Evolutionary conservation across 2,888 invertebrate genomes (phyloP).

Genomic region (Linhomoeus sp.): DNA sequence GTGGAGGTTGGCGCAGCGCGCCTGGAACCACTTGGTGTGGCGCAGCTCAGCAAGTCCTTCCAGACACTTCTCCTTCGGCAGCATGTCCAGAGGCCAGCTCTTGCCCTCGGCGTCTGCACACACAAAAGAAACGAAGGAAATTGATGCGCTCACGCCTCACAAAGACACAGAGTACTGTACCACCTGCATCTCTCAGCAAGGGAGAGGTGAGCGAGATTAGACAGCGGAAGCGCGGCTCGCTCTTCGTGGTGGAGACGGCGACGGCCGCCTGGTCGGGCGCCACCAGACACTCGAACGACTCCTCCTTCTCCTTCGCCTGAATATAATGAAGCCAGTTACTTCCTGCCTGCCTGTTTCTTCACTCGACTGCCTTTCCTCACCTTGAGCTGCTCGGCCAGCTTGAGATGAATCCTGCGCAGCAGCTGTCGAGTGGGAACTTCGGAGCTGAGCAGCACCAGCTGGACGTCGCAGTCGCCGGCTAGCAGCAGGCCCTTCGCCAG

Average conservation of each 20-base stretch:
- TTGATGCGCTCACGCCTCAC: too few species aligned
- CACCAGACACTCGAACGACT: not conserved
- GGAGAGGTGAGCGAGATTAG: constrained; percentile 9
- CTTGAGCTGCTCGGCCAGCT: constrained; percentile 56
- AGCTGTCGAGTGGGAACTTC: constrained; percentile 71
- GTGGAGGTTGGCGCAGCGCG: constrained; percentile 81
- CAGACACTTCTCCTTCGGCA: constrained; percentile 97
- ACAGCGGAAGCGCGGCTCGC: not conserved
- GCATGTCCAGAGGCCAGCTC: constrained; percentile 60
- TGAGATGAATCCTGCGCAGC: constrained; percentile 61
- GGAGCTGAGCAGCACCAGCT: constrained; percentile 75
- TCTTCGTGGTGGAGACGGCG: not conserved
- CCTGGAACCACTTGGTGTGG: constrained; percentile 99
- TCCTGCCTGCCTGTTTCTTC: too few species aligned
- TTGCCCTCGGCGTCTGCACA: constrained; percentile 24
- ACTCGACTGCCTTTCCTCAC: too few species aligned
- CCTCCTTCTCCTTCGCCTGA: too few species aligned
- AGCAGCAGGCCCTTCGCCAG: constrained; percentile 61
- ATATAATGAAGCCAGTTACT: too few species aligned
- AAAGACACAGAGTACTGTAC: too few species aligned
- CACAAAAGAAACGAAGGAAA: too few species aligned
- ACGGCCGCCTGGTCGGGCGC: not conserved
- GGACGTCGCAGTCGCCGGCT: constrained; percentile 70
- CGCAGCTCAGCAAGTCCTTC: constrained; percentile 98
- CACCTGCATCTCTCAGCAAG: too few species aligned